Evolutionary conservation across 2,797 vertebrate species (phyloP).

Genomic region (Chloroceryle amazona): DNA sequence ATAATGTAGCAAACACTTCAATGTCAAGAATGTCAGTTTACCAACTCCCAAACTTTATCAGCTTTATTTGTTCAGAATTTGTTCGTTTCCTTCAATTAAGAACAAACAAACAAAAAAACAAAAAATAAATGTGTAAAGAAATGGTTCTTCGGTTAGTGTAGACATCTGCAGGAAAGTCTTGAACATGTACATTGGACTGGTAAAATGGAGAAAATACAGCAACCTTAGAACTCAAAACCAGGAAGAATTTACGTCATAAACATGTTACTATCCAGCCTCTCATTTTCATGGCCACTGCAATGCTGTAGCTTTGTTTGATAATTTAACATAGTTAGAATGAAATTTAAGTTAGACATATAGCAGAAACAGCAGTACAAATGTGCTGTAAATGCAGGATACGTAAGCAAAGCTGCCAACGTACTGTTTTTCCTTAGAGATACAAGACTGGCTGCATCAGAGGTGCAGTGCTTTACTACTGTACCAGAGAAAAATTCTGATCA

Average conservation of each 20-base stretch:
- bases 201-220: conserved; percentile 28
- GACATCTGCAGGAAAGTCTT: background rate
- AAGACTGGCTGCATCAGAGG: background rate
- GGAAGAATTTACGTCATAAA: conserved; percentile 59
- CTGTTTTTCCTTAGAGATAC: background rate
- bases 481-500: background rate
- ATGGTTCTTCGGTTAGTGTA: background rate
- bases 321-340: conserved; percentile 39
- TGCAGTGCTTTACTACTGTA: background rate
- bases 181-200: background rate
- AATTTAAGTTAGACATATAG: conserved; percentile 27
- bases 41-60: background rate
- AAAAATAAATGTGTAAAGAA: background rate
- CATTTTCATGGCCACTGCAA: background rate
- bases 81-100: conserved; percentile 15
- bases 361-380: background rate
- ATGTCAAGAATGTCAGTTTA: background rate
- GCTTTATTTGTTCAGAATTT: conserved; percentile 2
- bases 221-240: conserved; percentile 17
- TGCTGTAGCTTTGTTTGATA: conserved; percentile 25
- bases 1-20: background rate
- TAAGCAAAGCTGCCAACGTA: background rate
- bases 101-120: background rate
- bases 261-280: background rate
- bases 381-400: background rate